Evolutionary conservation across 2,888 invertebrate species (phyloP).

Genomic region (Trypoxylon attenuatum): DNA sequence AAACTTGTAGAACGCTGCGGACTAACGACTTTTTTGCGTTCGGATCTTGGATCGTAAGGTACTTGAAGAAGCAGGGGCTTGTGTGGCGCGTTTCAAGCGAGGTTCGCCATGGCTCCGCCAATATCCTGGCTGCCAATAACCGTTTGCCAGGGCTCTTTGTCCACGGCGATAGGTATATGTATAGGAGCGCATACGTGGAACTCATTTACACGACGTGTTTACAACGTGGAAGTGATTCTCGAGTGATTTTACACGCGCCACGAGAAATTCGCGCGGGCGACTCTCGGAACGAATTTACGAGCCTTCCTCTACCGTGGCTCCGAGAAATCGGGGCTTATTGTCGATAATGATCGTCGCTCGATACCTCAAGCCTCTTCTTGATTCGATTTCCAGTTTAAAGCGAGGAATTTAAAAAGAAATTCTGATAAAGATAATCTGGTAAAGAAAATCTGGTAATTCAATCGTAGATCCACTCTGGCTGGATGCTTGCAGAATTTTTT

Average conservation of each 20-base stretch:
- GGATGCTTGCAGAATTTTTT: no score
- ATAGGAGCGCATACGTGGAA: conserved; percentile 32
- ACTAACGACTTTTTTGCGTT: neutral
- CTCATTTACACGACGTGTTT: conserved; percentile 45
- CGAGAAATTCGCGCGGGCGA: conserved; percentile 39
- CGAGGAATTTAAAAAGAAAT: no score
- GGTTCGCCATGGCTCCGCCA: conserved; percentile 19
- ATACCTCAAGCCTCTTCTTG: conserved; percentile 6
- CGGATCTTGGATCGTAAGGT: neutral
- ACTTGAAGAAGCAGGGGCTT: neutral
- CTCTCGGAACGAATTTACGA: conserved; percentile 43
- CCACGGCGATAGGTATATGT: conserved; percentile 31
- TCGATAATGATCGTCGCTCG: conserved; percentile 11
- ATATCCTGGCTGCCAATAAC: conserved; percentile 49
- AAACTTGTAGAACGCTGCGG: neutral
- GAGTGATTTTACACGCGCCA: conserved; percentile 43
- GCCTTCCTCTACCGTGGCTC: conserved; percentile 16
- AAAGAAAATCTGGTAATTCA: no score
- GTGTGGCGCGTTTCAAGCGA: conserved; percentile 13
- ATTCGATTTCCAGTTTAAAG: no score
- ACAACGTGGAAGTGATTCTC: conserved; percentile 47
- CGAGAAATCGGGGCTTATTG: neutral
- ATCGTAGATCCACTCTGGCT: no score
- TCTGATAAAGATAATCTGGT: no score
- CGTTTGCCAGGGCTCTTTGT: conserved; percentile 45